Evolutionary conservation across 2,113 vertebrate genomes (phyloP).

Genomic region (Halcyon malimbica): DNA sequence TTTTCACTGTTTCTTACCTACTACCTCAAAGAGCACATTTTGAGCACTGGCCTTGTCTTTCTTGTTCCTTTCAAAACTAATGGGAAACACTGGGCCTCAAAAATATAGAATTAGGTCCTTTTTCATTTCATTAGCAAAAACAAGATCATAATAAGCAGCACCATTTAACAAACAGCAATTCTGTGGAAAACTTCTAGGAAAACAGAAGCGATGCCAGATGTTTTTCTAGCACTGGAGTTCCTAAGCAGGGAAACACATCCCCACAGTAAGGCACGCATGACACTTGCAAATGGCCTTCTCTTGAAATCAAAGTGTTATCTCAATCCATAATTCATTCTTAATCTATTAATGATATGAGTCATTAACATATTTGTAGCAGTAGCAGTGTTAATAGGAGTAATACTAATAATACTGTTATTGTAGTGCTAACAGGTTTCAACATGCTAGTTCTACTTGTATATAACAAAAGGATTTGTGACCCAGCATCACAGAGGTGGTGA

Average conservation of each 20-base stretch:
- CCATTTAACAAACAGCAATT: not conserved
- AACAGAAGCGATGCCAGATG: conserved; percentile 11
- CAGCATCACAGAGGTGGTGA: not conserved
- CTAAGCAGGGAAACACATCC: not conserved
- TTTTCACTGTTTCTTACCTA: not conserved
- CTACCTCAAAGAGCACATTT: not conserved
- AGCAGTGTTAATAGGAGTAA: not conserved
- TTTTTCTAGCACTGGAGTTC: not conserved
- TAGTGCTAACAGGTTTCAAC: conserved; percentile 1
- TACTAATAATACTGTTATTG: not conserved
- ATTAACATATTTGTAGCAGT: conserved; percentile 52
- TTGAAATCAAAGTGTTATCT: conserved; percentile 23
- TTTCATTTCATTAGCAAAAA: not conserved
- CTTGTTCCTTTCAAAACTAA: not conserved
- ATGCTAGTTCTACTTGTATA: not conserved
- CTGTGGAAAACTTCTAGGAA: conserved; percentile 27
- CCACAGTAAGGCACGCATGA: not conserved
- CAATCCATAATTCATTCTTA: conserved; percentile 29
- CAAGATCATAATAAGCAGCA: not conserved
- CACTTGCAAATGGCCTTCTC: conserved; percentile 21
- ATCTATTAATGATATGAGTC: conserved; percentile 53
- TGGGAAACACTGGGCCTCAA: not conserved
- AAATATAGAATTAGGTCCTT: not conserved
- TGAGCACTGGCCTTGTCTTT: not conserved
- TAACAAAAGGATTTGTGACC: conserved; percentile 9